These are phyloP conservation scores for Gouania willdenowi DNA, from an alignment of 2,797 vertebrate species.

Conservation along the genomic window DNA sequence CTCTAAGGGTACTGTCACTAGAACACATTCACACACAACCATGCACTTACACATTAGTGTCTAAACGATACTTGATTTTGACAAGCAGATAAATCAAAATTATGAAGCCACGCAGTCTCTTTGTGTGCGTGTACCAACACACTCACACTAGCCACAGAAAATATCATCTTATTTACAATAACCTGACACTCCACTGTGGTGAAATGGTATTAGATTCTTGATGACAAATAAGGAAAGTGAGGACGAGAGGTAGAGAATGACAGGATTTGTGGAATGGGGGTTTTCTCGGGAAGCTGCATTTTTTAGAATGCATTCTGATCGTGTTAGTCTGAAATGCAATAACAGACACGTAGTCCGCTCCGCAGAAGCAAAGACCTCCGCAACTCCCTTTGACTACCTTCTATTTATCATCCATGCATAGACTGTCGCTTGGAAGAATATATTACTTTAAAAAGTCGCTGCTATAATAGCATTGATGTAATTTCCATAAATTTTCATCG, in stretches of 20 bases:
- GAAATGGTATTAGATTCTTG: constrained; percentile 73
- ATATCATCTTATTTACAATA: constrained; percentile 76
- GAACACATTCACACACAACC: constrained; percentile 27
- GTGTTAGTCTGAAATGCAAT: constrained; percentile 77
- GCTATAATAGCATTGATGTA: constrained; percentile 78
- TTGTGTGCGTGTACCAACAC: constrained; percentile 23
- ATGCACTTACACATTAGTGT: constrained; percentile 48
- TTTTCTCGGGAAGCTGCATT: constrained; percentile 59
- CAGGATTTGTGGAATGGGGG: constrained; percentile 55
- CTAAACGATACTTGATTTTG: constrained; percentile 66
- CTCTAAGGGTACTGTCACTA: constrained; percentile 55
- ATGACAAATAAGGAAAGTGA: constrained; percentile 77
- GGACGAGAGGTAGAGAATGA: constrained; percentile 51
- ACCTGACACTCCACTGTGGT: constrained; percentile 68
- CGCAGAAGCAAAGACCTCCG: constrained; percentile 63
- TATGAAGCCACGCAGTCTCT: constrained; percentile 60
- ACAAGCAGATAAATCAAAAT: constrained; percentile 77
- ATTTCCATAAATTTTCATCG: constrained; percentile 85
- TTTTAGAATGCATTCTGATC: constrained; percentile 77
- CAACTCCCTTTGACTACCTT: constrained; percentile 72
- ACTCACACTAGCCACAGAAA: constrained; percentile 39
- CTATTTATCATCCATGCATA: constrained; percentile 78
- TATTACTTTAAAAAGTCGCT: constrained; percentile 83
- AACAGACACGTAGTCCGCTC: constrained; percentile 69
- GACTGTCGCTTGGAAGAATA: constrained; percentile 77